Conservation (phyloP, 2,797 vertebrate genomes). For the Oophaga sylvatica region DNA sequence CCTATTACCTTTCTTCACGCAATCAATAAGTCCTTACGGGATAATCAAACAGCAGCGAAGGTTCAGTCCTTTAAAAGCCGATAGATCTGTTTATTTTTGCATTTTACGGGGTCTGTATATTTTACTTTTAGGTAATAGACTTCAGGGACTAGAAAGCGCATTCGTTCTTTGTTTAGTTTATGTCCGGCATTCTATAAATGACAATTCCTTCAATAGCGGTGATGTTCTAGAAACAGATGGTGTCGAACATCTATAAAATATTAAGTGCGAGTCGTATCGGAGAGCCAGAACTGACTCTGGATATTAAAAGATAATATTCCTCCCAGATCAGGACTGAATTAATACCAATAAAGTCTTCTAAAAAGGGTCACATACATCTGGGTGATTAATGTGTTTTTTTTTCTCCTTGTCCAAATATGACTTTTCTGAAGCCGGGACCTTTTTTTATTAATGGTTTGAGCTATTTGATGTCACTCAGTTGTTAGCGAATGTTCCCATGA, state of each 20-base stretch:
- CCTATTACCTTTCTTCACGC: background rate
- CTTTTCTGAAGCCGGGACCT: background rate
- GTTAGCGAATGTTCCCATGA: background rate
- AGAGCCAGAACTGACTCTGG: background rate
- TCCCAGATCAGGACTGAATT: slow-evolving; percentile 19
- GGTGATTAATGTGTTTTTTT: slow-evolving; percentile 33
- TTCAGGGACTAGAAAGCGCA: background rate
- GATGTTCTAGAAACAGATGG: slow-evolving; percentile 18
- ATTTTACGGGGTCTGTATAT: background rate
- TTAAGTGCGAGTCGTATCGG: slow-evolving; percentile 10
- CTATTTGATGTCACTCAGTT: slow-evolving; percentile 12
- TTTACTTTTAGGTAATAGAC: slow-evolving; percentile 22
- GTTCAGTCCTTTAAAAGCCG: background rate
- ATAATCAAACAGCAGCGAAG: slow-evolving; percentile 6
- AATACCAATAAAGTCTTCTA: slow-evolving; percentile 6
- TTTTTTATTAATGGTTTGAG: slow-evolving; percentile 32
- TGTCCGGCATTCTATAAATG: slow-evolving; percentile 1
- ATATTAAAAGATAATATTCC: slow-evolving; percentile 18
- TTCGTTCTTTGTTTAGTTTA: background rate
- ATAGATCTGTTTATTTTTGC: slow-evolving; percentile 1
- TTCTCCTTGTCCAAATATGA: slow-evolving; percentile 5
- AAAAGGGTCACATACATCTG: slow-evolving; percentile 22
- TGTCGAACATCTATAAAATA: slow-evolving; percentile 42
- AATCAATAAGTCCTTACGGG: background rate
- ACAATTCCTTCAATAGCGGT: slow-evolving; percentile 14